Conservation (phyloP, 2,888 invertebrate species). For the Biston betularia region DNA sequence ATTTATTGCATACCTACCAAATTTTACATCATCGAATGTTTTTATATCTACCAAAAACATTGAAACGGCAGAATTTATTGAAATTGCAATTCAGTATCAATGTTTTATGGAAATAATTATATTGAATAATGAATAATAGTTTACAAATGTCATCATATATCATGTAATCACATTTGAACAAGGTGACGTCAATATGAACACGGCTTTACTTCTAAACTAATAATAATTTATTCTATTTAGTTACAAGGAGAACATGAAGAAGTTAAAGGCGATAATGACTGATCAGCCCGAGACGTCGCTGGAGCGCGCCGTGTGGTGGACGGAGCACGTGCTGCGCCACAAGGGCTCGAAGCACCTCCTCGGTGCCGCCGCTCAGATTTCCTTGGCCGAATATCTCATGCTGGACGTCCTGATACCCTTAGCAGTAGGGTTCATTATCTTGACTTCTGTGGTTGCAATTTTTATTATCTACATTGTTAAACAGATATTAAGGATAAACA, state of each 20-base stretch:
- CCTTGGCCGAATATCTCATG: conserved; percentile 45
- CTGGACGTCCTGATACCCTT: conserved; percentile 31
- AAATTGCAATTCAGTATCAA: too few relatives aligned
- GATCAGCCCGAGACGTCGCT: conserved; percentile 51
- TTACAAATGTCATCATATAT: too few relatives aligned
- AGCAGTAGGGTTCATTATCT: conserved; percentile 2
- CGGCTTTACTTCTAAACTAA: too few relatives aligned
- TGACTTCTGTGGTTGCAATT: not conserved
- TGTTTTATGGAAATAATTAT: too few relatives aligned
- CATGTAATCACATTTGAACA: too few relatives aligned
- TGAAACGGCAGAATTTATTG: too few relatives aligned
- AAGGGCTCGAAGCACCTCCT: conserved; percentile 51
- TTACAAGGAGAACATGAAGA: conserved; percentile 40
- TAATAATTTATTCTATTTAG: conserved; percentile 16
- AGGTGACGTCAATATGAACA: too few relatives aligned
- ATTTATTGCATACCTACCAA: too few relatives aligned
- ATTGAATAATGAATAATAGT: too few relatives aligned
- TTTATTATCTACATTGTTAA: not conserved
- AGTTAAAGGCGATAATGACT: conserved; percentile 41
- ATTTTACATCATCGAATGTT: too few relatives aligned
- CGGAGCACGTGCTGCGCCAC: conserved; percentile 54
- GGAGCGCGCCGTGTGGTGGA: conserved; percentile 56
- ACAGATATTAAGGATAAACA: not conserved
- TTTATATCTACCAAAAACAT: too few relatives aligned
- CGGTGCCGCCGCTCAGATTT: conserved; percentile 47